Base-by-base conservation (phyloP, 2,113 vertebrate species). In the human (Homo sapiens) region DNA sequence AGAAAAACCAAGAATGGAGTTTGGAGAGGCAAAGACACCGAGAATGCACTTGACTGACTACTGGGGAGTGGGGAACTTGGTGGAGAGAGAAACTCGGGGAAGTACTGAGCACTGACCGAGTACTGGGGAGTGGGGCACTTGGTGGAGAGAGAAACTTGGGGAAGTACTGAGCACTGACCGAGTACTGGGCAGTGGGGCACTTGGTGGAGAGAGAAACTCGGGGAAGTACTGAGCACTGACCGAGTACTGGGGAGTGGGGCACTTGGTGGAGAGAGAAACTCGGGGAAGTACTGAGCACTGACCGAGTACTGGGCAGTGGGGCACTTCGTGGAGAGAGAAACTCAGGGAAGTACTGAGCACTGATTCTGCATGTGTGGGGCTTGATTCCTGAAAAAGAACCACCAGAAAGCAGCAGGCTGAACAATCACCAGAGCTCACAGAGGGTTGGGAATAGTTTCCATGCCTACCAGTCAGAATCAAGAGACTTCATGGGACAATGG, bases 81-180 rank as follows among this genome's bases (percentile, higher is more conserved):
- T 50, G 50, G 50, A 50, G 50, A 50, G 13, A 50, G 50, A 1
- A 50, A 50, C 0, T 50, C 50, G 13, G 50, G 50, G 50, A 50
- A 50, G 50, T 50, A 50, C 50, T 50, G 50, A 50, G 13, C 50
- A 50, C 50, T n/a, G 76, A 23, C 48, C 48, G 1, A 2, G 59
- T 13, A 6, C 61, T 14, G 13, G 3, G 50, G 50, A 50, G 50
- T 50, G 14, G 50, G 1, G 1, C 1, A 0, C 4, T 50, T 50
- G 0, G 0, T 50, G 50, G 50, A 50, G 50, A 50, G 50, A 50
- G 50, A 16, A 50, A 50, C 1, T 50, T 4, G 14, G 50, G 50
- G 14, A 50, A 50, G 50, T 50, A 50, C 50, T 50, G 50, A 50
- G 14, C 48, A 50, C 48, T 50, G 48, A 50, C 40, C 40, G 40